Percentiles rank a stretch among this genome's conserved stretches.
These are phyloP conservation scores for Camponotus floridanus DNA, from an alignment of 1,140 invertebrate genomes.

Conservation along the genomic window DNA sequence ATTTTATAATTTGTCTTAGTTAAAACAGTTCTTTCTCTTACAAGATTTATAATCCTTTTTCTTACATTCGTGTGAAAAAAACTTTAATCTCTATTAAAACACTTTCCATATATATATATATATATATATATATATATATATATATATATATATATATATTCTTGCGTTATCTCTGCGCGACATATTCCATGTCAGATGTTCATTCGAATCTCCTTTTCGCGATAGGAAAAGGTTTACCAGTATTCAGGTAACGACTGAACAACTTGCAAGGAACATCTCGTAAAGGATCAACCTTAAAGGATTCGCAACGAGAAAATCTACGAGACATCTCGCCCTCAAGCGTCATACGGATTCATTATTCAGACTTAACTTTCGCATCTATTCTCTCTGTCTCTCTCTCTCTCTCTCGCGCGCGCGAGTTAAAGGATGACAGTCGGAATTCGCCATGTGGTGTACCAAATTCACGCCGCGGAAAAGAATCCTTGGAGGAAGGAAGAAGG, in stretches of 20 bases:
- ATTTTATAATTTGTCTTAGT: neutral
- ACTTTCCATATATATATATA: neutral
- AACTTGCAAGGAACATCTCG: constrained; percentile 74
- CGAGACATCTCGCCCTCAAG: constrained; percentile 33
- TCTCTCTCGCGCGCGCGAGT: neutral
- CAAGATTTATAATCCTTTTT: neutral
- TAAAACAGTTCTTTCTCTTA: neutral
- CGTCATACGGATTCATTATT: constrained; percentile 69
- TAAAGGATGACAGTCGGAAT: constrained; percentile 56
- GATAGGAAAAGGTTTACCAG: constrained; percentile 52
- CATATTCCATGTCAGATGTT: constrained; percentile 32
- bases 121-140: too few species aligned
- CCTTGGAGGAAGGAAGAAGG: too few species aligned
- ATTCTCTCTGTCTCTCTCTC: too few species aligned
- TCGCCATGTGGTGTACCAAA: constrained; percentile 29
- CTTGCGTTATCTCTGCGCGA: neutral
- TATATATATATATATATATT: neutral
- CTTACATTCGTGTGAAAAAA: neutral
- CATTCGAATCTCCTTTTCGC: constrained; percentile 53
- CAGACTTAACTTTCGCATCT: constrained; percentile 66
- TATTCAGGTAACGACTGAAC: constrained; percentile 62
- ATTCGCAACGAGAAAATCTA: constrained; percentile 56
- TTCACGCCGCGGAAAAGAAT: constrained; percentile 43
- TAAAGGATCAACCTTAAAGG: constrained; percentile 70
- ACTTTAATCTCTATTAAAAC: neutral